These are phyloP conservation scores for Pheosia tremula DNA, from an alignment of 2,888 invertebrate genomes.

Conservation along the genomic window DNA sequence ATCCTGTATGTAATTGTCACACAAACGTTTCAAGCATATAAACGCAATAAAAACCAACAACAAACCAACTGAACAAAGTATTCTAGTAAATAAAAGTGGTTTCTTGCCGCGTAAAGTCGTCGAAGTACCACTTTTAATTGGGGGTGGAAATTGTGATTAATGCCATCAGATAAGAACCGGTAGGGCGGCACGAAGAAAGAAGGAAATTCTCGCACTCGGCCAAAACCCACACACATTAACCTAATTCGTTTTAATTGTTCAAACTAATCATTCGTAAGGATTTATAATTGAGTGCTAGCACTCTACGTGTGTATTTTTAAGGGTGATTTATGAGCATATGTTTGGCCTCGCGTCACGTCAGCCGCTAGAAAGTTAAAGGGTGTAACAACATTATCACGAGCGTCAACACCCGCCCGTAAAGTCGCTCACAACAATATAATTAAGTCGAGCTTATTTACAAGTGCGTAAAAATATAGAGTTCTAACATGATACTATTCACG, in stretches of 20 bases:
- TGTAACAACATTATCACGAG: constrained; percentile 54
- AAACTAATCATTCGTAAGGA: constrained; percentile 79
- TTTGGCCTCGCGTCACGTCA: constrained; percentile 64
- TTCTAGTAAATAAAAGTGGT: constrained; percentile 63
- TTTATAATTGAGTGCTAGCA: constrained; percentile 57
- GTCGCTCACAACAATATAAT: constrained; percentile 45
- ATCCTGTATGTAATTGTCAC: constrained; percentile 41
- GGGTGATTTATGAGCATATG: constrained; percentile 56
- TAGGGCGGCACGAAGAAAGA: constrained; percentile 64
- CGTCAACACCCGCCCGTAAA: constrained; percentile 59
- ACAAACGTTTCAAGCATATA: constrained; percentile 59
- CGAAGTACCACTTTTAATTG: constrained; percentile 75
- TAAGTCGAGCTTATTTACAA: constrained; percentile 42
- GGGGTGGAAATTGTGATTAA: constrained; percentile 83
- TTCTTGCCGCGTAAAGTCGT: constrained; percentile 41
- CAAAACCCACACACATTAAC: constrained; percentile 80
- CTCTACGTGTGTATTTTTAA: constrained; percentile 51
- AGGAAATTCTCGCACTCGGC: constrained; percentile 62
- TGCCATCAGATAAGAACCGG: constrained; percentile 75
- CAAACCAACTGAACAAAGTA: constrained; percentile 64
- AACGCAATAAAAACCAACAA: constrained; percentile 67
- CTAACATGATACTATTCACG: constrained; percentile 39
- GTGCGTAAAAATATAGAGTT: constrained; percentile 38
- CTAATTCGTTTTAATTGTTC: constrained; percentile 82
- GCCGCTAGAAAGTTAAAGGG: constrained; percentile 38